Evolutionary conservation across 2,797 vertebrate species (phyloP).

Genomic region (Euthynnus affinis): DNA sequence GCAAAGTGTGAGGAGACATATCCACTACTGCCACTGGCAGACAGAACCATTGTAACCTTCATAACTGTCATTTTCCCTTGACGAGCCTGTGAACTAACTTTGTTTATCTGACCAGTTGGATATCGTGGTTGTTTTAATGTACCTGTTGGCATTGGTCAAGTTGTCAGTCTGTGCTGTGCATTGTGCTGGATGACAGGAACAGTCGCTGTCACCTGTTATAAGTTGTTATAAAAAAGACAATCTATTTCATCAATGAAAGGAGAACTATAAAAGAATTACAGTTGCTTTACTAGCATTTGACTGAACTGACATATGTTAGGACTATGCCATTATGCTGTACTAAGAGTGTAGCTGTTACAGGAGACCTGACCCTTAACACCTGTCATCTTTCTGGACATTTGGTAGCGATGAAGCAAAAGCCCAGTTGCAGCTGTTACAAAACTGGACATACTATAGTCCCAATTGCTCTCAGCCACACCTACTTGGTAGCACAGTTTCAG

Average conservation of each 20-base stretch:
- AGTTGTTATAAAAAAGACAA: neutral
- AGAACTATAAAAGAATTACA: neutral
- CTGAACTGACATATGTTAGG: constrained; percentile 2
- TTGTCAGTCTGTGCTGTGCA: neutral
- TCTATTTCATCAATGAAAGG: too few species aligned
- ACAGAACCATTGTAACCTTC: too few species aligned
- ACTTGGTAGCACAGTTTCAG: constrained; percentile 38
- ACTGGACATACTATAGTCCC: constrained; percentile 37
- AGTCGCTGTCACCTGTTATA: neutral
- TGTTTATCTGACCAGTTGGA: constrained; percentile 1
- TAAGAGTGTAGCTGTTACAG: neutral
- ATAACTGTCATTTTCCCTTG: neutral
- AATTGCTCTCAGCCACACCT: constrained; percentile 53
- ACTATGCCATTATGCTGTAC: neutral
- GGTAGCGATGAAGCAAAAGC: constrained; percentile 39
- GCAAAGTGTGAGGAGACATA: too few species aligned
- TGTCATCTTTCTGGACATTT: constrained; percentile 42
- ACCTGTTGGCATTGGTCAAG: neutral
- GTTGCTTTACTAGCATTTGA: neutral
- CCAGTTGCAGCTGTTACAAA: constrained; percentile 47
- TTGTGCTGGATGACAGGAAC: neutral
- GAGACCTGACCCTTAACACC: constrained; percentile 27
- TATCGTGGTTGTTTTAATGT: constrained; percentile 2
- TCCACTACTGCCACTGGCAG: too few species aligned
- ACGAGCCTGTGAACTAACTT: constrained; percentile 18